Conservation (phyloP, 2,888 invertebrate genomes). For the Spodoptera exigua region DNA sequence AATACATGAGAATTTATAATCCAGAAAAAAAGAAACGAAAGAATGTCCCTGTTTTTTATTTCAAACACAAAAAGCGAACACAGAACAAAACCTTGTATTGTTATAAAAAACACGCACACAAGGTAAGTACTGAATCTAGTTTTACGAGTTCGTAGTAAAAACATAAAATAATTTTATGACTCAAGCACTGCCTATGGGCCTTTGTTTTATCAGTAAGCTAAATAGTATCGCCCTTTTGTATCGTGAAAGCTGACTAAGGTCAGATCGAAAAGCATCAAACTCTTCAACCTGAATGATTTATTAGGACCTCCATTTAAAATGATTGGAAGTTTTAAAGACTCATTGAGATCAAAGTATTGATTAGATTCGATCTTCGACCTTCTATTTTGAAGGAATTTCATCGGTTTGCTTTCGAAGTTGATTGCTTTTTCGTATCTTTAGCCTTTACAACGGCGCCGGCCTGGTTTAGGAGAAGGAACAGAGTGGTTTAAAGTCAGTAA, state of each 20-base stretch:
- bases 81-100: neutral
- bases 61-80: neutral
- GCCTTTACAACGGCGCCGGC: too few species aligned
- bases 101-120: slow-evolving; percentile 14
- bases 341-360: slow-evolving; percentile 29
- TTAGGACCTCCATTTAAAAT: slow-evolving; percentile 38
- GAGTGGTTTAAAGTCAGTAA: too few species aligned
- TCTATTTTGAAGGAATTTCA: too few species aligned
- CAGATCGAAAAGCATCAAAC: slow-evolving; percentile 55
- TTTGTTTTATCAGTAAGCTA: slow-evolving; percentile 59
- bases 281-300: slow-evolving; percentile 54
- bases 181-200: slow-evolving; percentile 40
- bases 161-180: slow-evolving; percentile 68
- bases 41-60: too few species aligned
- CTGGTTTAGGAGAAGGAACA: too few species aligned
- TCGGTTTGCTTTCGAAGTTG: too few species aligned
- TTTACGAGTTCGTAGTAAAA: slow-evolving; percentile 26
- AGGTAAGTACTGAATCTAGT: slow-evolving; percentile 19
- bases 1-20: too few species aligned
- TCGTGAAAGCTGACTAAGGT: slow-evolving; percentile 55
- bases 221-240: slow-evolving; percentile 57
- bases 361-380: slow-evolving; percentile 8
- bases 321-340: slow-evolving; percentile 31
- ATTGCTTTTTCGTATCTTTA: too few species aligned
- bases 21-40: too few species aligned